These are phyloP conservation scores for Brachypodius melanocephalos DNA, from an alignment of 2,113 vertebrate species.

Conservation along the genomic window DNA sequence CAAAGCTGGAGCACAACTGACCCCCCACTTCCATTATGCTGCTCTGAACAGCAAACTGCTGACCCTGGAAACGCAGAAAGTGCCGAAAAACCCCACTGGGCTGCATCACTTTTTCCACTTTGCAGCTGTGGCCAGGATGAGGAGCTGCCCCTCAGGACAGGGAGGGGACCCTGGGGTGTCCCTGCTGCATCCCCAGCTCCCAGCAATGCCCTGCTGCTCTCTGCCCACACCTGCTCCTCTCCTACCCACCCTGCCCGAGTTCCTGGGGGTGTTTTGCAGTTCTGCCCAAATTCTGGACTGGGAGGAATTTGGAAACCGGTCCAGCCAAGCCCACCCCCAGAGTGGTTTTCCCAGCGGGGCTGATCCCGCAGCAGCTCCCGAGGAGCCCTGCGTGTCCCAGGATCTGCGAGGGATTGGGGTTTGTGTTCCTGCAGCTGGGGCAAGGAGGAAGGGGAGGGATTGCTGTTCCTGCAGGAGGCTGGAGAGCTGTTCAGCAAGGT, in stretches of 20 bases:
- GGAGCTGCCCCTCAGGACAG: background rate
- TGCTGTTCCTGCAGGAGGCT: background rate
- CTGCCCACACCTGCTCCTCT: background rate
- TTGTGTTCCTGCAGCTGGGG: background rate
- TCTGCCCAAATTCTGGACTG: background rate
- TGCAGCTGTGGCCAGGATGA: background rate
- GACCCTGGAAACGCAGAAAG: background rate
- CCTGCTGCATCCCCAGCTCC: background rate
- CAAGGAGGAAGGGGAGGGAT: background rate
- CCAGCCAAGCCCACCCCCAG: background rate
- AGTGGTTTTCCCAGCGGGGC: background rate
- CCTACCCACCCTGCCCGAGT: background rate
- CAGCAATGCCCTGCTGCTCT: background rate
- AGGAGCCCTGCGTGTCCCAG: rapidly evolving
- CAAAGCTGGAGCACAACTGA: background rate
- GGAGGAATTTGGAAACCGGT: background rate
- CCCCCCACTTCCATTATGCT: background rate
- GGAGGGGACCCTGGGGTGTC: background rate
- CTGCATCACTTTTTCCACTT: background rate
- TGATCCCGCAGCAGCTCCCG: background rate
- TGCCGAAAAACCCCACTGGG: background rate
- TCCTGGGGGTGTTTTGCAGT: background rate
- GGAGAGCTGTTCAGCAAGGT: background rate
- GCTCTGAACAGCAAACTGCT: background rate
- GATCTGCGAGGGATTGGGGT: background rate